Conservation (phyloP, 2,797 vertebrate species). For the Muscicapa striata region DNA sequence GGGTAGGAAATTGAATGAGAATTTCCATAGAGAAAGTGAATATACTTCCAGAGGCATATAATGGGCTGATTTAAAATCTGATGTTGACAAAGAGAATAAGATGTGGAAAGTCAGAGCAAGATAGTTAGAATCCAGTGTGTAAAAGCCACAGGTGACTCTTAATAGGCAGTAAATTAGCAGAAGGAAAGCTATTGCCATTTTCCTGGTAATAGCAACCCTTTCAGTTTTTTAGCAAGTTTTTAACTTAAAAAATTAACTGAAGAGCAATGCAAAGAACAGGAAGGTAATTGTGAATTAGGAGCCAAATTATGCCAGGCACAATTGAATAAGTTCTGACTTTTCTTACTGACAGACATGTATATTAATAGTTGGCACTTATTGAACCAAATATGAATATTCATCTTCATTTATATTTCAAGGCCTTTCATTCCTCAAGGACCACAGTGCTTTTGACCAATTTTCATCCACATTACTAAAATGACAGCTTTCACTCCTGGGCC, state of each 20-base stretch:
- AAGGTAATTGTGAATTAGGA: constrained; percentile 92
- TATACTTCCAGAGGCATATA: neutral
- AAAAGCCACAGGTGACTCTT: constrained; percentile 53
- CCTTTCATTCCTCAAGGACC: constrained; percentile 91
- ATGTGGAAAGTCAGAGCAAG: neutral
- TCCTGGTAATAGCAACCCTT: neutral
- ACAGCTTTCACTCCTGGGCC: constrained; percentile 98
- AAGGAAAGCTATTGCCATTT: neutral
- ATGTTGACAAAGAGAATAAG: neutral
- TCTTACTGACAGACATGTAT: constrained; percentile 96
- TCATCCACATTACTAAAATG: constrained; percentile 94
- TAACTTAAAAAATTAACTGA: constrained; percentile 28
- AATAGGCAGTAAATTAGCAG: neutral
- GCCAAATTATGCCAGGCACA: constrained; percentile 86
- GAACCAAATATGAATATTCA: constrained; percentile 99
- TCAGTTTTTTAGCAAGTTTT: neutral
- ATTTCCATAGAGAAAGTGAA: neutral
- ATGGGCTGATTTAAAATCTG: neutral
- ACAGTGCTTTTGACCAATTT: constrained; percentile 92
- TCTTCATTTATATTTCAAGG: constrained; percentile 99
- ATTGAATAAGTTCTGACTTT: constrained; percentile 82
- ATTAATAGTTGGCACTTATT: constrained; percentile 98
- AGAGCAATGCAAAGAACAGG: constrained; percentile 75
- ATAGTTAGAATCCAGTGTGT: neutral
- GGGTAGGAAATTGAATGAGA: neutral